Base-by-base conservation (phyloP, 2,797 vertebrate genomes). In the Apodemus agrarius region DNA sequence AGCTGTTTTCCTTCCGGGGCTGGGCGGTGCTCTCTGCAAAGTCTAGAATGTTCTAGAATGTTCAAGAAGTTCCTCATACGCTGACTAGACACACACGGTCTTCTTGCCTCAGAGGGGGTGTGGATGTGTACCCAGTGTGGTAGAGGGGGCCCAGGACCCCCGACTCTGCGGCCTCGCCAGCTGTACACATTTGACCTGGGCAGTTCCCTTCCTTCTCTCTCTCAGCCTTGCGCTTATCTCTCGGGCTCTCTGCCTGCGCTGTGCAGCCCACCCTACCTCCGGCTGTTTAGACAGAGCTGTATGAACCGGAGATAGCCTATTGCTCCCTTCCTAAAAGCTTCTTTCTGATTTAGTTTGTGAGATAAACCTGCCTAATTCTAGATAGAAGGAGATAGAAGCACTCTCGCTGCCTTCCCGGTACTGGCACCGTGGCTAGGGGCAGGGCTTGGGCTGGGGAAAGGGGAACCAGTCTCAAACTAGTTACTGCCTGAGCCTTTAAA, bases 401-500 rank as follows among this genome's bases (percentile, higher is more conserved):
- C 29, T 24, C 54, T 40, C 54, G 16, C 40, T 67, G 63, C 11
- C 40, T 49, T 49, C 19, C 63, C 57, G 86, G 91, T 52, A 80
- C 89, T 63, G 90, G 67, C 69, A 67, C 82, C 4, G 84, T 80
- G 88, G 26, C 80, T 95, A 75, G 43, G 69, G 90, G n/a, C 4
- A 81, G 81, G 26, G 67, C 34, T 22, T 1, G 29, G 46, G 37
- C 80, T 90, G 91, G 57, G 86, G 84, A 83, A 83, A 24, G 40
- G 94, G 89, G 90, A 89, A 54, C 81, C 85, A 65, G 78, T 97
- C 96, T 96, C 96, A 75, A 97, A 89, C 17, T 1, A 97, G 74
- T 89, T 5, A 61, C 86, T 93, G 93, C 82, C 59, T 96, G 97
- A 98, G 96, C 61, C 98, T 98, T 93, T 91, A 96, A 96, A 97